A percentile compares a stretch with the other conserved stretches of the same genome.
Evolutionary conservation across 2,113 vertebrate genomes (phyloP).

Genomic region (Pelodiscus sinensis): DNA sequence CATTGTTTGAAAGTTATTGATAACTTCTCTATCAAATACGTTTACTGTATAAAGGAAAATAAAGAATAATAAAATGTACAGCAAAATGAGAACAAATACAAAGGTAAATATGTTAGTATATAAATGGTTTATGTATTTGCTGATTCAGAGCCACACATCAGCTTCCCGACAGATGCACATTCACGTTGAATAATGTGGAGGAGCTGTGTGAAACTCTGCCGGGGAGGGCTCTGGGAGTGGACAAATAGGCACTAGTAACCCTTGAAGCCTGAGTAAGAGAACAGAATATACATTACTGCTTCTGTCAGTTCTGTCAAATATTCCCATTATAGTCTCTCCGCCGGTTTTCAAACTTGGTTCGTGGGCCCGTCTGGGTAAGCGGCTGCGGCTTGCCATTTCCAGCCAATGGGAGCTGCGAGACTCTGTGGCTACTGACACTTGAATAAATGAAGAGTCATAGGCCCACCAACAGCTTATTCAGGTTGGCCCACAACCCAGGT

Average conservation of each 20-base stretch:
- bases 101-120: neutral
- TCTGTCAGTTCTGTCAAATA: neutral
- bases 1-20: neutral
- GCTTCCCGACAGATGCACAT: neutral
- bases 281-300: neutral
- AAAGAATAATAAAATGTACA: neutral
- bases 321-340: neutral
- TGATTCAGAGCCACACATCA: neutral
- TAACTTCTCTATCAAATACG: neutral
- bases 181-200: neutral
- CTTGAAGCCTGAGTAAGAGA: neutral
- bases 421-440: too few species aligned
- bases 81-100: neutral
- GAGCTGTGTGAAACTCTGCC: neutral
- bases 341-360: too few species aligned
- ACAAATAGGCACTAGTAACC: accelerated
- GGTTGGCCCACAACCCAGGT: too few species aligned
- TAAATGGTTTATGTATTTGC: neutral
- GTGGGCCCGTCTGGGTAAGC: too few species aligned
- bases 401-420: too few species aligned
- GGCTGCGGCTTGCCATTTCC: too few species aligned
- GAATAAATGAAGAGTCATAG: too few species aligned
- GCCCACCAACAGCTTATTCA: too few species aligned
- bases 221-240: neutral
- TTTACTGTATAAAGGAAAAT: neutral